A percentile compares a stretch with the other conserved stretches of the same genome.
Conservation (phyloP, 1,140 invertebrate species). For the Polyergus mexicanus region DNA sequence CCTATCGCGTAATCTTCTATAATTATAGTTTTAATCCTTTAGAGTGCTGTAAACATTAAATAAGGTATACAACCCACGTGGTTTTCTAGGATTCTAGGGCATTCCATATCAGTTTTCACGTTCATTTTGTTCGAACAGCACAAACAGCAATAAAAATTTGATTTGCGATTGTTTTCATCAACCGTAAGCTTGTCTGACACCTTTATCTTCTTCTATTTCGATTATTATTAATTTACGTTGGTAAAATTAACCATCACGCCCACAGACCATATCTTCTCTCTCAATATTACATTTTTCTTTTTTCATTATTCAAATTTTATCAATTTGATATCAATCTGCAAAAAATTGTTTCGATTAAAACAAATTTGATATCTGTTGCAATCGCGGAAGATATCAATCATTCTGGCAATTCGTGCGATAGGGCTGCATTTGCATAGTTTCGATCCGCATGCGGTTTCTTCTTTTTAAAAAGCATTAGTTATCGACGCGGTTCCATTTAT, state of each 20-base stretch:
- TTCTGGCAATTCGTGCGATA: background rate
- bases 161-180: background rate
- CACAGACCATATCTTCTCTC: background rate
- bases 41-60: constrained; percentile 25
- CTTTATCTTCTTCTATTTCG: background rate
- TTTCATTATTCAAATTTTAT: background rate
- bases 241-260: background rate
- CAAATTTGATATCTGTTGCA: background rate
- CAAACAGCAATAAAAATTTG: constrained; percentile 1
- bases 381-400: background rate
- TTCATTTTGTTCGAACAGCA: background rate
- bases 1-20: constrained; percentile 36
- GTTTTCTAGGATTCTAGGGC: background rate
- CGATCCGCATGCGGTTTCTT: constrained; percentile 57
- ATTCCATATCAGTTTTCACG: background rate
- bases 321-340: background rate
- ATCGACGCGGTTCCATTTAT: constrained; percentile 69
- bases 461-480: constrained; percentile 73
- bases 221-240: background rate
- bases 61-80: background rate
- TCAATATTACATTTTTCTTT: background rate
- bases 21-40: constrained; percentile 36
- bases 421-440: constrained; percentile 28
- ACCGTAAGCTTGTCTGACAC: background rate
- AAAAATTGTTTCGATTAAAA: background rate